A percentile compares a stretch with the other conserved stretches of the same genome.
These are phyloP conservation scores for Carlito syrichta DNA, from an alignment of 2,113 vertebrate species.

Conservation along the genomic window DNA sequence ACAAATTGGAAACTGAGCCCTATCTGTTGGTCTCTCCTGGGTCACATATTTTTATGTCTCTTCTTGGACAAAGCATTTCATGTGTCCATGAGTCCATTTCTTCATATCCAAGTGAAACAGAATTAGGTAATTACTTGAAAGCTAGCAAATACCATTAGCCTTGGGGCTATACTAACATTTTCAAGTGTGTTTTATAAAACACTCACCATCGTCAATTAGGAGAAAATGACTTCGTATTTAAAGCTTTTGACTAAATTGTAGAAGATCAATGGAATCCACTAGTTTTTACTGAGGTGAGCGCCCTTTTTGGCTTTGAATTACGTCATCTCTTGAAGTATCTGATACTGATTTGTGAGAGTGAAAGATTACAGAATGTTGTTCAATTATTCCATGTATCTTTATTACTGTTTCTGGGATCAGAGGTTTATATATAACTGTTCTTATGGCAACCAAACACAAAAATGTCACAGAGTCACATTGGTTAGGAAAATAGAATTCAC, in stretches of 20 bases:
- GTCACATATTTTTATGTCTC: neutral
- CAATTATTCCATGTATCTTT: rapidly evolving
- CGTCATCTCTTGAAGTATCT: no score
- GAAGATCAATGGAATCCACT: neutral
- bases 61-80: neutral
- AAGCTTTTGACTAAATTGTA: neutral
- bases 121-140: neutral
- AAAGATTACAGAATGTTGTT: neutral
- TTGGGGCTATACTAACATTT: neutral
- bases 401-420: neutral
- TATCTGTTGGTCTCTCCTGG: rapidly evolving
- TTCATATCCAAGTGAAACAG: no score
- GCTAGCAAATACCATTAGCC: neutral
- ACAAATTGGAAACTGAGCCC: rapidly evolving
- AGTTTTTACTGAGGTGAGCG: neutral
- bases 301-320: neutral
- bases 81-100: neutral
- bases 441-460: neutral
- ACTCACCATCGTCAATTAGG: neutral
- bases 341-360: rapidly evolving
- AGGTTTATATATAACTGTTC: neutral
- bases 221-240: neutral
- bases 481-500: neutral
- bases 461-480: neutral
- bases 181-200: neutral